Conservation (phyloP, 2,113 vertebrate species). For the Amphiprion ocellaris region DNA sequence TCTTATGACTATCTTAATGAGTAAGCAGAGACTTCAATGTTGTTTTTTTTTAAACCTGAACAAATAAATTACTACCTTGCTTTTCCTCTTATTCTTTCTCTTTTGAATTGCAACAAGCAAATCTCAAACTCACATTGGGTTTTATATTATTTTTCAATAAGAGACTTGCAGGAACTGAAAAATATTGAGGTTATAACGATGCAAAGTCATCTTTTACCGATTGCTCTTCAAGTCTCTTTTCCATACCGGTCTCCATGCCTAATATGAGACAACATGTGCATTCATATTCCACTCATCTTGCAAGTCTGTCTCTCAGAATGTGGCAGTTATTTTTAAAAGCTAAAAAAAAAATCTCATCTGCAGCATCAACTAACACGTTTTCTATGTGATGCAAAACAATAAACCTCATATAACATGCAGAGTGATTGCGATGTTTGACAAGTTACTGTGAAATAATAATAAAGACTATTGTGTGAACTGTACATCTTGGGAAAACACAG, state of each 20-base stretch:
- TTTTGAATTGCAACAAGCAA: not conserved
- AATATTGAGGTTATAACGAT: conserved; percentile 4
- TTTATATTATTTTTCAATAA: conserved; percentile 33
- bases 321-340: conserved; percentile 8
- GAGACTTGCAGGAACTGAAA: not conserved
- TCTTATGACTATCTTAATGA: too few relatives aligned
- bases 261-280: not conserved
- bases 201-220: not conserved
- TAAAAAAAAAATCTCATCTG: conserved; percentile 12
- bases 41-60: too few relatives aligned
- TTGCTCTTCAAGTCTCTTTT: conserved; percentile 8
- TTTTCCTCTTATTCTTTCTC: not conserved
- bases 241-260: not conserved
- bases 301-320: not conserved
- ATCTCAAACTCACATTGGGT: conserved; percentile 6
- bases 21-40: too few relatives aligned
- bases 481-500: not conserved
- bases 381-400: conserved; percentile 15
- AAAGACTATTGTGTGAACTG: not conserved
- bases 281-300: conserved; percentile 7
- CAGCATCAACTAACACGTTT: not conserved
- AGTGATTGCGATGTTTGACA: conserved; percentile 4
- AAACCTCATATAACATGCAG: conserved; percentile 14
- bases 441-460: conserved; percentile 1
- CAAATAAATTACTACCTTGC: too few relatives aligned